Evolutionary conservation across 2,888 invertebrate species (phyloP), one percentile per base, ranked within the genome.

Genomic region (Hesperia comma): DNA sequence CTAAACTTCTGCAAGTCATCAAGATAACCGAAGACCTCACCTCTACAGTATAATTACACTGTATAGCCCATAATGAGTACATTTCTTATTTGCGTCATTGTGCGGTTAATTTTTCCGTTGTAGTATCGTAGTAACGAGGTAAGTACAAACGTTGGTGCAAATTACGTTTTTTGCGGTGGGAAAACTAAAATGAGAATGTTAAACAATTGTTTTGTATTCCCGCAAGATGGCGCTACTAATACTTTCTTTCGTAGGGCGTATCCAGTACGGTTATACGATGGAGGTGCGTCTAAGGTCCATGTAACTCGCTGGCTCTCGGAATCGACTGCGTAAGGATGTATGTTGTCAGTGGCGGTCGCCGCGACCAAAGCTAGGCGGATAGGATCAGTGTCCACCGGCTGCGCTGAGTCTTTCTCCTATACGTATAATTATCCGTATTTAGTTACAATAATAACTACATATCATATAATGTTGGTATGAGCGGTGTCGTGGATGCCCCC

Each of bases 401-500:
- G 77, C 77, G 78, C 73, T 76, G 72, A 73, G 76, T 79, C 79
- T 81, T 81, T 85, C 86, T 84, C 83, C 83, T 79, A 71, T 68
- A 49, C 19, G 19, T 49, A 69, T 71, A 74, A 83, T 88, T 86
- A 87, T 83, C 84, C 82, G 82, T 89, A 87, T 87, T 88, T 86
- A 87, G 82, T 88, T 88, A 88, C 81, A 87, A 83, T 90, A 88
- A 84, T 86, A 90, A 89, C 90, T 92, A 92, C 90, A 88, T 67
- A 67, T 67, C 41, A 87, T 90, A 88, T 92, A 90, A 88, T 86
- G 85, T 86, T 91, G 92, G 92, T 91, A 92, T 92, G 92, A 92
- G 90, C 90, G 92, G 92, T 85, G 81, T 85, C 85, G 91, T 91
- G 91, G 92, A 92, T 92, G 92, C 91, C 82, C 86, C 86, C 92